A percentile compares a stretch with the other conserved stretches of the same genome.
Evolutionary conservation across 2,113 vertebrate genomes (phyloP).

Genomic region (Dendropsophus ebraccatus): DNA sequence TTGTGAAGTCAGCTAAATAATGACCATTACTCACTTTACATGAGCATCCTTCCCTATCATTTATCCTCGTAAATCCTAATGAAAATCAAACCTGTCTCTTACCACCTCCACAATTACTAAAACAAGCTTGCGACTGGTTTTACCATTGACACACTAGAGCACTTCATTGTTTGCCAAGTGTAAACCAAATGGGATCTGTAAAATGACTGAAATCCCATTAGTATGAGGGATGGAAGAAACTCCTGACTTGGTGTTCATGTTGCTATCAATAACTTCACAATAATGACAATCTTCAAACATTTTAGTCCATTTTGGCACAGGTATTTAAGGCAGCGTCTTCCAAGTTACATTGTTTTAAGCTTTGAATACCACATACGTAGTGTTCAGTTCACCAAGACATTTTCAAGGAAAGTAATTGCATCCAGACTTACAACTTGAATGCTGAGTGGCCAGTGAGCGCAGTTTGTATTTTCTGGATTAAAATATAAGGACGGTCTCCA

Average conservation of each 20-base stretch:
- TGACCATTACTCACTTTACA: conserved; percentile 19
- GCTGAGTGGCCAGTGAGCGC: background rate
- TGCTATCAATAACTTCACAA: conserved; percentile 40
- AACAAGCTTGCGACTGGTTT: conserved; percentile 23
- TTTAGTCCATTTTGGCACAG: conserved; percentile 32
- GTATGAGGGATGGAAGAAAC: conserved; percentile 38
- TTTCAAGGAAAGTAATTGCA: conserved; percentile 13
- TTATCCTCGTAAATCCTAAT: conserved; percentile 33
- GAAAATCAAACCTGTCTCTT: conserved; percentile 44
- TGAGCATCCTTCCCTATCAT: conserved; percentile 28
- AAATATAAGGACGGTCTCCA: background rate
- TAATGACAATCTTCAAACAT: conserved; percentile 32
- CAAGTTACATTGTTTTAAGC: conserved; percentile 26
- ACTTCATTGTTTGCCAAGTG: background rate
- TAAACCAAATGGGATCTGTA: conserved; percentile 42
- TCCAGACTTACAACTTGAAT: conserved; percentile 26
- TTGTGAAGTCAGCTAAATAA: conserved; percentile 39
- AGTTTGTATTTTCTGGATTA: conserved; percentile 38
- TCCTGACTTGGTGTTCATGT: conserved; percentile 7
- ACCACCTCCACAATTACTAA: conserved; percentile 26
- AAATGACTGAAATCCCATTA: conserved; percentile 40
- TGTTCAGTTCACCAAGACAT: background rate
- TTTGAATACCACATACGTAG: conserved; percentile 42
- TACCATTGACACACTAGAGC: conserved; percentile 23
- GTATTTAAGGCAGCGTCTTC: background rate